phyloP scores from a whole-genome alignment of 2,888 invertebrate species.

The Caradrina clavipalpis region DNA sequence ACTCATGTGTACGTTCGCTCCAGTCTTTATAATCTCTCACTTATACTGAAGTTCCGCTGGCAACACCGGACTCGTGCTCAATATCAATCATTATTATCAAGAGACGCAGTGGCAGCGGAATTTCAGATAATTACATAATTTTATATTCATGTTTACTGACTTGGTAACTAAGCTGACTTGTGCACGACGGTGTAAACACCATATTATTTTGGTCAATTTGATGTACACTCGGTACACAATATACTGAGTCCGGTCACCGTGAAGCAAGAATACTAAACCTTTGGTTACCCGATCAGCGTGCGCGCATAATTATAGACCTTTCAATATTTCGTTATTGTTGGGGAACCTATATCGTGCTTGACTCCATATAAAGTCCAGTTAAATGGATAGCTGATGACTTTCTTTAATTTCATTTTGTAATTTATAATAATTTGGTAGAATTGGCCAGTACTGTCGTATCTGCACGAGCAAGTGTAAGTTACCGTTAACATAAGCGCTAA shows the following conservation, averaged over 20 bases:
- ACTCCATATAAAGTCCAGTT: background rate
- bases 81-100: background rate
- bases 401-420: background rate
- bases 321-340: background rate
- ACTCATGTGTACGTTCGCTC: constrained; percentile 34
- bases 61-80: constrained; percentile 5
- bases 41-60: constrained; percentile 22
- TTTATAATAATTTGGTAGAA: background rate
- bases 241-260: background rate
- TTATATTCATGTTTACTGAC: constrained; percentile 33
- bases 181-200: constrained; percentile 11
- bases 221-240: background rate
- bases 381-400: too few species aligned
- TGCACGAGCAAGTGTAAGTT: constrained; percentile 28
- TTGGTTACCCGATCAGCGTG: background rate
- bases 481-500: constrained; percentile 23
- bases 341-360: background rate
- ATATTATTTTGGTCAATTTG: background rate
- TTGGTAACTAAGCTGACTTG: constrained; percentile 32
- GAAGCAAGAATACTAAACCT: background rate
- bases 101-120: constrained; percentile 4
- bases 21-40: constrained; percentile 27
- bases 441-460: background rate
- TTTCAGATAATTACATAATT: constrained; percentile 21
- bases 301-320: background rate